Conservation (phyloP, 2,797 vertebrate genomes). For the Muraenolepis orangiensis region DNA sequence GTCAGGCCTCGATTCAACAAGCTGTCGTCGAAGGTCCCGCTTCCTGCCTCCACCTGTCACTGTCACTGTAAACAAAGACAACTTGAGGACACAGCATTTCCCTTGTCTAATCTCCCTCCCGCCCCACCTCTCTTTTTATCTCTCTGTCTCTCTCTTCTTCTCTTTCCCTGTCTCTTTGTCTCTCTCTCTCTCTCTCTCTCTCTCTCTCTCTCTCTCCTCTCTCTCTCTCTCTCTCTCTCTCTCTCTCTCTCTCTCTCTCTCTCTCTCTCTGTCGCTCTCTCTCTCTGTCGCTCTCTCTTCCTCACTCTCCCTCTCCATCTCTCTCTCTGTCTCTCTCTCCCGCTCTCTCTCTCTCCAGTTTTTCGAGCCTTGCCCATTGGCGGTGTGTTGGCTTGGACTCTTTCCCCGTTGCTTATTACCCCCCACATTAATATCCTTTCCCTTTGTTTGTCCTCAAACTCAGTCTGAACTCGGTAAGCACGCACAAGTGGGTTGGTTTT, state of each 20-base stretch:
- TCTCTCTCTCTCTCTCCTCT: conserved; percentile 2
- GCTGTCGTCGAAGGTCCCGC: conserved; percentile 69
- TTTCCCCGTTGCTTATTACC: neutral
- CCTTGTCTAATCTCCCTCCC: conserved; percentile 34
- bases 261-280: conserved; percentile 13
- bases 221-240: conserved; percentile 25
- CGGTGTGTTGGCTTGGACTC: too few relatives aligned
- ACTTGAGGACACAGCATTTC: conserved; percentile 52
- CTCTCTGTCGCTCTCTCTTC: neutral
- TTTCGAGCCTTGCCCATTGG: too few relatives aligned
- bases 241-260: neutral
- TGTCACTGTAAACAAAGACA: conserved; percentile 73
- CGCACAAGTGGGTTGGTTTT: conserved; percentile 4
- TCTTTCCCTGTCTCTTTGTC: conserved; percentile 7
- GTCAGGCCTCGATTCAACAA: conserved; percentile 63
- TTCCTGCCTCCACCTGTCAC: conserved; percentile 72
- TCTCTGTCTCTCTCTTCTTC: conserved; percentile 37
- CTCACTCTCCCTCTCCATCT: neutral
- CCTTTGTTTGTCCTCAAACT: conserved; percentile 10
- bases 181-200: conserved; percentile 13
- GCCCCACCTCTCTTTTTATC: conserved; percentile 24
- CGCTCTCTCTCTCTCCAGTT: too few relatives aligned
- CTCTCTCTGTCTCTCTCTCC: conserved; percentile 9
- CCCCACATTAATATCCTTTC: neutral
- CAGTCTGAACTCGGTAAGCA: conserved; percentile 8